Conservation (phyloP, 1,140 invertebrate species). For the Zaprionus nigranus region DNA sequence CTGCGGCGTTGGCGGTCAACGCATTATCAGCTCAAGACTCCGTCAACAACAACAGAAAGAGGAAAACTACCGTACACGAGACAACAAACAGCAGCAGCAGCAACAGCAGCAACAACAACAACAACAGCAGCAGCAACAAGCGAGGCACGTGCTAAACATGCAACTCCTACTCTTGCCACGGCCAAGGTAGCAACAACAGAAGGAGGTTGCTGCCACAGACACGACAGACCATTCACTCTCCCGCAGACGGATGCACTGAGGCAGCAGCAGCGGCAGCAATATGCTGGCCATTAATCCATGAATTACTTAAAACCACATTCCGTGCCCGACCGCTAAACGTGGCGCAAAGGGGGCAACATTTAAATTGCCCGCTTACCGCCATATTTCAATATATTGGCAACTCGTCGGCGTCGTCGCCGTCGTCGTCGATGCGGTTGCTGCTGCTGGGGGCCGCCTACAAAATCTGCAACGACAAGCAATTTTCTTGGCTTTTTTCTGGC, state of each 20-base stretch:
- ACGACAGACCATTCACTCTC: conserved; percentile 76
- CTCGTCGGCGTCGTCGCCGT: conserved; percentile 11
- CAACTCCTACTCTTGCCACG: conserved; percentile 81
- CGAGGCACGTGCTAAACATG: conserved; percentile 81
- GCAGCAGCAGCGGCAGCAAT: conserved; percentile 57
- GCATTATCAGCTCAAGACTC: conserved; percentile 66
- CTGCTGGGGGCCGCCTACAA: conserved; percentile 66
- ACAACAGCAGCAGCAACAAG: conserved; percentile 28
- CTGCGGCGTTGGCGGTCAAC: conserved; percentile 80
- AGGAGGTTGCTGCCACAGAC: conserved; percentile 37
- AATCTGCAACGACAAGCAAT: conserved; percentile 67
- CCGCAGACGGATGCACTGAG: conserved; percentile 33
- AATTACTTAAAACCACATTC: conserved; percentile 83
- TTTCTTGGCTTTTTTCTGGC: conserved; percentile 42
- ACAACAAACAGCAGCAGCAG: conserved; percentile 42
- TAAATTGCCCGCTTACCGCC: conserved; percentile 82
- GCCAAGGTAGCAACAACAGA: conserved; percentile 49
- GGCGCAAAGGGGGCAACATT: conserved; percentile 54
- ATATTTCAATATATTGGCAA: conserved; percentile 80
- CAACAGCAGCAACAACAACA: neutral
- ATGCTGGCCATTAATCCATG: conserved; percentile 82
- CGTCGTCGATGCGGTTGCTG: conserved; percentile 2
- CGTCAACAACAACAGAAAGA: conserved; percentile 29
- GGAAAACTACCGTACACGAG: conserved; percentile 64
- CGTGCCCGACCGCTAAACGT: conserved; percentile 48